phyloP scores from a whole-genome alignment of 1,140 invertebrate species.

The Dendrolimus kikuchii region DNA sequence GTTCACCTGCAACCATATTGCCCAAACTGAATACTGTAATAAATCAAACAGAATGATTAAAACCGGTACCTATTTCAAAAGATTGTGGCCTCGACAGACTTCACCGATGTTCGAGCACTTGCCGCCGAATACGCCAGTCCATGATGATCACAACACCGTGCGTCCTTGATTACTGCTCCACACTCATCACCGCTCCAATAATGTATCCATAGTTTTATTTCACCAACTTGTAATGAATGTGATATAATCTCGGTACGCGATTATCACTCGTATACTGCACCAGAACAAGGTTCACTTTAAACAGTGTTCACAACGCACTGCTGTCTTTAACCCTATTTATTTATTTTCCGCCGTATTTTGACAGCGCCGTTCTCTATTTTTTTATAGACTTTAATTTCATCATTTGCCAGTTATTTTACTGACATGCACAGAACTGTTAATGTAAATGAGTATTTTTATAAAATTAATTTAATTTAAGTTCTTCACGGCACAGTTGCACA shows the following conservation, averaged over 20 bases:
- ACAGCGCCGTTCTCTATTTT: constrained; percentile 36
- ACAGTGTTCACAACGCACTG: constrained; percentile 25
- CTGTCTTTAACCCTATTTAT: constrained; percentile 57
- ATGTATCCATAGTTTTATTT: constrained; percentile 34
- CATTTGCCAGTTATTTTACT: constrained; percentile 8
- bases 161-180: constrained; percentile 1
- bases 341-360: constrained; percentile 66
- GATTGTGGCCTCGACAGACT: constrained; percentile 53
- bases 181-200: constrained; percentile 19
- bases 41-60: constrained; percentile 69
- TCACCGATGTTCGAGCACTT: constrained; percentile 43
- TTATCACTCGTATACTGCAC: constrained; percentile 30
- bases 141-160: constrained; percentile 34
- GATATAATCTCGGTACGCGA: constrained; percentile 20
- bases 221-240: constrained; percentile 26
- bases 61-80: constrained; percentile 70
- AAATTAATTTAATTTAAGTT: constrained; percentile 27
- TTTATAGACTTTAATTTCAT: constrained; percentile 10
- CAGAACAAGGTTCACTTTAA: constrained; percentile 42
- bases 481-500: constrained; percentile 27
- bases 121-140: constrained; percentile 50
- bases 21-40: constrained; percentile 29
- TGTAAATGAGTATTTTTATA: not conserved
- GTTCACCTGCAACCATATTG: constrained; percentile 26
- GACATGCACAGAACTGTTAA: not conserved